Conservation (phyloP, 2,888 invertebrate genomes). For the Drosophila gaucha region DNA sequence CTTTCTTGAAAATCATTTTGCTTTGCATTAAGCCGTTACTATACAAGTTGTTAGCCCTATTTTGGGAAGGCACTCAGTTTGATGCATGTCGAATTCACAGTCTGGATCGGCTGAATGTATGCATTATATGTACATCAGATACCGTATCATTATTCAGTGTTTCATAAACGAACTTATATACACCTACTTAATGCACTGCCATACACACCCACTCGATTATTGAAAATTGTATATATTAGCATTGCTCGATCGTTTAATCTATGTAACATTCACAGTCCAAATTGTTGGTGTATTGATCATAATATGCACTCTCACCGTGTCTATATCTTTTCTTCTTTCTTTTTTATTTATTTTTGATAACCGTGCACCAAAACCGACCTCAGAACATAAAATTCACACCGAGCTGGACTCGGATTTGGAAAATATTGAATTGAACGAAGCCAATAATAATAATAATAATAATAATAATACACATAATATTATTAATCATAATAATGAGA, state of each 20-base stretch:
- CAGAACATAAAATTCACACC: constrained; percentile 82
- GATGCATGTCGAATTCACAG: constrained; percentile 34
- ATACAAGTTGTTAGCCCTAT: constrained; percentile 7
- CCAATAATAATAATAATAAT: constrained; percentile 65
- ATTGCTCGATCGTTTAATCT: constrained; percentile 57
- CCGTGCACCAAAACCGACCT: constrained; percentile 76
- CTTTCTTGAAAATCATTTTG: constrained; percentile 60
- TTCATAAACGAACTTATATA: background rate
- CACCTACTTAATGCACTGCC: constrained; percentile 5
- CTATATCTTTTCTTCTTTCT: constrained; percentile 77
- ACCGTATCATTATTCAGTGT: background rate
- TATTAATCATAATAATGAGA: constrained; percentile 54
- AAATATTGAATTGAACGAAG: constrained; percentile 82
- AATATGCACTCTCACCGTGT: constrained; percentile 77
- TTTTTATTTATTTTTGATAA: constrained; percentile 78
- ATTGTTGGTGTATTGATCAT: constrained; percentile 62
- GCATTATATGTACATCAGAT: background rate
- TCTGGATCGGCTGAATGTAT: constrained; percentile 9
- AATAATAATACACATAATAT: constrained; percentile 48
- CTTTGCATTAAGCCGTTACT: constrained; percentile 34
- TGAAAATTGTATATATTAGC: constrained; percentile 59
- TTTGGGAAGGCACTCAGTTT: constrained; percentile 3
- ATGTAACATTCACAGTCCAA: constrained; percentile 44
- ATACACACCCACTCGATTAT: background rate
- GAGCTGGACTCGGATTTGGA: constrained; percentile 84